Evolutionary conservation across 35 echinoderm and acorn worm genomes (phyloP).

Genomic region (Lytechinus pictus): DNA sequence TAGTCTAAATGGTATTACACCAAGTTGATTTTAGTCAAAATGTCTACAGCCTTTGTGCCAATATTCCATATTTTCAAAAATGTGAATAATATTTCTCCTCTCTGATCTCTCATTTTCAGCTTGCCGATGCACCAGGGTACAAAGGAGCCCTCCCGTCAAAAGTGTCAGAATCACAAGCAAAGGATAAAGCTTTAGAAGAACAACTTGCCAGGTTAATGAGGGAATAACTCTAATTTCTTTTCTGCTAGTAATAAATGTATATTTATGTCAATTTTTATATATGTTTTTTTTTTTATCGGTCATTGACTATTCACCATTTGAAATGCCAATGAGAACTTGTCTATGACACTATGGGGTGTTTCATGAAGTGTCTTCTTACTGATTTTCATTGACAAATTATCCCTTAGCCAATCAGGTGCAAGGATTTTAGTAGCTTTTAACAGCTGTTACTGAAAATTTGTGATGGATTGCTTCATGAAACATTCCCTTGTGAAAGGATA

Average conservation of each 20-base stretch:
- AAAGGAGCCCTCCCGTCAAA: background rate
- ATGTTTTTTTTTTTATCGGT: background rate
- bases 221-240: background rate
- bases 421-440: no score
- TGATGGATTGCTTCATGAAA: no score
- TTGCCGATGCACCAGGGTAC: constrained; percentile 46
- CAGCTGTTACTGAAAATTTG: no score
- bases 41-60: no score
- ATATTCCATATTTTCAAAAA: no score
- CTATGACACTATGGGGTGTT: background rate
- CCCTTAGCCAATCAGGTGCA: no score
- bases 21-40: no score
- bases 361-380: no score
- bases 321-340: background rate
- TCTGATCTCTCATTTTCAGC: background rate
- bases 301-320: background rate
- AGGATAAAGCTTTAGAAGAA: constrained; percentile 44
- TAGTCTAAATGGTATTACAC: no score
- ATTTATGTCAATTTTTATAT: background rate
- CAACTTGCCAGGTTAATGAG: constrained; percentile 49
- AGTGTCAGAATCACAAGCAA: background rate
- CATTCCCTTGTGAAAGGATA: no score
- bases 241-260: background rate
- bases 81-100: background rate
- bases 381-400: no score